Evolutionary conservation across 92 coral and sea anemone genomes (phyloP), one percentile per base, ranked within the genome.

Genomic region (Porites cylindrica): DNA sequence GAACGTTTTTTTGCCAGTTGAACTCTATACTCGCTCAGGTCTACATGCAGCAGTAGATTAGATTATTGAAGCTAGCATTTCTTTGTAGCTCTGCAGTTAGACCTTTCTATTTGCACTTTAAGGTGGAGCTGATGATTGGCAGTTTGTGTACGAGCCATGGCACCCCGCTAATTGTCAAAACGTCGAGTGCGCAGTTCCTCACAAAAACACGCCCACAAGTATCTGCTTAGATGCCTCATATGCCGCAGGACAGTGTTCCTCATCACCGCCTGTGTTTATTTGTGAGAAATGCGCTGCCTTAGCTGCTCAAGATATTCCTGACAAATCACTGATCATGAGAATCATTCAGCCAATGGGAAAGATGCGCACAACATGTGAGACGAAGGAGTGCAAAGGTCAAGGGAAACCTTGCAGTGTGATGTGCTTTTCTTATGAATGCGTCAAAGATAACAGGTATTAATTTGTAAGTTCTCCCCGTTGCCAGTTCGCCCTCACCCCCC

Each of bases 111-210:
- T 84, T 75, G 50, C 43, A 75, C 20, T 66, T 85, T 59, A 87
- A 82, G 99, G 98, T 2, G 98, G 97, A 3, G 89, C 98, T 56
- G 99, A 97, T 89, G 99, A 97, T 84, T 95, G 99, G 94, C 99
- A 97, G 92, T 97, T 95, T 85, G 92, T 95, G 63, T 97, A 97
- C 70, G 99, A 97, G 77, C 94, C 98, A 10, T 97, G 99, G 99
- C 89, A 95, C 67, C 96, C 98, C 12, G 83, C 80, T 20, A 89
- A 92, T 54, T 97, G 99, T 76, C 98, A 93, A 77, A 88, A 94
- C 83, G 91, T 92, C 12, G 92, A 86, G 78, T 97, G 99, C 61
- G 75, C 85, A 63, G 92, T 92, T 21, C 98, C 98, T 26, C 90
- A 76, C 76, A 91, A 85, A 29, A 93, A 88, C 82, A 85, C 87